Evolutionary conservation across 2,797 vertebrate species (phyloP).

Genomic region (Dromococcyx pavoninus): DNA sequence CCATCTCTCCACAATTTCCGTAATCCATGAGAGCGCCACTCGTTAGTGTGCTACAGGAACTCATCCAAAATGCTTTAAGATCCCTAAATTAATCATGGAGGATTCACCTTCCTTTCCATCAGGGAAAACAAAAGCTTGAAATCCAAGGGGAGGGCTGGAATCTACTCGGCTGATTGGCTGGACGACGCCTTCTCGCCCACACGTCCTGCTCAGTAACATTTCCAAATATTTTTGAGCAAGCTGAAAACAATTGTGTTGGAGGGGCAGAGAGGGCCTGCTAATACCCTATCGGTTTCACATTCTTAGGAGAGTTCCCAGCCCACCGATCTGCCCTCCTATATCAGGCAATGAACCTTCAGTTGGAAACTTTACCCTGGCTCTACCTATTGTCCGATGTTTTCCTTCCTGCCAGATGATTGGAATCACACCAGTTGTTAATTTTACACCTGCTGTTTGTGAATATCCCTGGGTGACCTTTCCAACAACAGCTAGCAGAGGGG

Average conservation of each 20-base stretch:
- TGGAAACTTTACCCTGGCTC: conserved; percentile 59
- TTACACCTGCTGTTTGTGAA: conserved; percentile 59
- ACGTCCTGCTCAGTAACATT: conserved; percentile 14
- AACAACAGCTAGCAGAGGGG: neutral
- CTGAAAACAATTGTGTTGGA: conserved; percentile 69
- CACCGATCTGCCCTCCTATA: conserved; percentile 56
- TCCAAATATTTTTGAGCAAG: conserved; percentile 66
- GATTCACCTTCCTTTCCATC: conserved; percentile 42
- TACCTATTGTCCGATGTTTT: conserved; percentile 64
- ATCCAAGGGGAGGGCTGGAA: conserved; percentile 59
- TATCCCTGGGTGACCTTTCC: conserved; percentile 61
- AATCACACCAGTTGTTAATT: conserved; percentile 45
- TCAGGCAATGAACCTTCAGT: conserved; percentile 62
- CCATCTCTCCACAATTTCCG: neutral
- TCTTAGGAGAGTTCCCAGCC: conserved; percentile 65
- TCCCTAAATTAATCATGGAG: conserved; percentile 12
- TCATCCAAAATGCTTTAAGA: conserved; percentile 53
- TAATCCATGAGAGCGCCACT: conserved; percentile 16
- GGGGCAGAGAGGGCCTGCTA: conserved; percentile 55
- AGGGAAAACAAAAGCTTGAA: conserved; percentile 54
- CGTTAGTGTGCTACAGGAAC: neutral
- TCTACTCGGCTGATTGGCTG: conserved; percentile 52
- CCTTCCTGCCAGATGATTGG: conserved; percentile 54
- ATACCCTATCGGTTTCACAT: conserved; percentile 69
- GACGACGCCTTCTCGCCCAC: conserved; percentile 37